phyloP scores from a whole-genome alignment of 2,797 vertebrate species.

The Anabas testudineus region DNA sequence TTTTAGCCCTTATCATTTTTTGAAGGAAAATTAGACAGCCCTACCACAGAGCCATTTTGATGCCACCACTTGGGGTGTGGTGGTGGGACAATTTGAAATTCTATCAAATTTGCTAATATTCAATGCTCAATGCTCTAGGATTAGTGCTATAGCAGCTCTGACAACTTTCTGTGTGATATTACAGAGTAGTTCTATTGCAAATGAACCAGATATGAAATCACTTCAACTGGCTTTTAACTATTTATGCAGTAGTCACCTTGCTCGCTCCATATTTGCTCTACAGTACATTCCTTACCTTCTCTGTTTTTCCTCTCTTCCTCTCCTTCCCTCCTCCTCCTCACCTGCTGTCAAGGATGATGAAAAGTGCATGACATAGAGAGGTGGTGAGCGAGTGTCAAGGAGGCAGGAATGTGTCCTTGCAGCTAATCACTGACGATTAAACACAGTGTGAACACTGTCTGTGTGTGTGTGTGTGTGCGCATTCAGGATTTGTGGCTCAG shows the following conservation, averaged over 20 bases:
- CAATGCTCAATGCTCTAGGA: neutral
- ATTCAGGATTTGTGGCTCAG: too few species aligned
- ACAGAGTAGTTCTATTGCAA: neutral
- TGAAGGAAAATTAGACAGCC: neutral
- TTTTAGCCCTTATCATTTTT: neutral
- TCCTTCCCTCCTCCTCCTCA: neutral
- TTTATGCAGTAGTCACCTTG: too few species aligned
- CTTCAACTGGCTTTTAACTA: too few species aligned
- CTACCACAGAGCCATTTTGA: too few species aligned
- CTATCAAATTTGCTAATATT: too few species aligned
- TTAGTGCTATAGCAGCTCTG: too few species aligned
- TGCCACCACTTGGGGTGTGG: too few species aligned
- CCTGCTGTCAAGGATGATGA: slow-evolving; percentile 7
- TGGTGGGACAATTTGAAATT: too few species aligned
- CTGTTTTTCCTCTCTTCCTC: neutral
- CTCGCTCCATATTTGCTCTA: neutral
- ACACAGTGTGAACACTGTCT: slow-evolving; percentile 1
- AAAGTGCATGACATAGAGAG: slow-evolving; percentile 6
- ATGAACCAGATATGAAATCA: neutral
- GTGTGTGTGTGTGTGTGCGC: slow-evolving; percentile 8
- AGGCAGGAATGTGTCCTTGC: slow-evolving; percentile 54
- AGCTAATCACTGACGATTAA: slow-evolving; percentile 71
- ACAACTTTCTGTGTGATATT: neutral
- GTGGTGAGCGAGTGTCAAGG: slow-evolving; percentile 26
- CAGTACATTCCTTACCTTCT: neutral